A percentile compares a stretch with the other conserved stretches of the same genome.
phyloP scores from a whole-genome alignment of 2,113 vertebrate genomes.

The Charadrius vociferus region DNA sequence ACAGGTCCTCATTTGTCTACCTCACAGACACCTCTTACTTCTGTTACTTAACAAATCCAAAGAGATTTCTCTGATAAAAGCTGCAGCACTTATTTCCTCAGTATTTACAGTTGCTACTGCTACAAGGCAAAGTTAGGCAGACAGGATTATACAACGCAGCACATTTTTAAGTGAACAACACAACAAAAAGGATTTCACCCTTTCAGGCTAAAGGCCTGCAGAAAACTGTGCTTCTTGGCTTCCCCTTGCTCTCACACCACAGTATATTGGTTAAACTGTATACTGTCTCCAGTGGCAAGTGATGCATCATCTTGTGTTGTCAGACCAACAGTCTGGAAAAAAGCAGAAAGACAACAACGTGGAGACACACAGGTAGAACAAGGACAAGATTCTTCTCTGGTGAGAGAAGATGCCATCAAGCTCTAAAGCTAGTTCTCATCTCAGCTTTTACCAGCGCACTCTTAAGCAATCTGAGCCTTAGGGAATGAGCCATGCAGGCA shows the following conservation, averaged over 20 bases:
- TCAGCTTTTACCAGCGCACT: not conserved
- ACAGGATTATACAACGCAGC: not conserved
- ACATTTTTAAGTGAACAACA: not conserved
- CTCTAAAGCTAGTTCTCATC: not conserved
- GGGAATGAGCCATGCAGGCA: not conserved
- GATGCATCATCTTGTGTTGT: accelerated
- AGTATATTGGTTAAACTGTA: too few relatives aligned
- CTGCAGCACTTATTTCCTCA: not conserved
- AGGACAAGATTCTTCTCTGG: not conserved
- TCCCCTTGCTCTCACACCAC: not conserved
- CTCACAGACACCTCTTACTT: not conserved
- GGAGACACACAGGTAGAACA: not conserved
- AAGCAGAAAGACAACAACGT: not conserved
- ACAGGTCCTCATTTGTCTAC: not conserved
- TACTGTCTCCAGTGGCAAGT: not conserved
- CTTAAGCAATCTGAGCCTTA: not conserved
- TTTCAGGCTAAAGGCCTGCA: not conserved
- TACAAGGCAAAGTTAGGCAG: not conserved
- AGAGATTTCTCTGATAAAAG: not conserved
- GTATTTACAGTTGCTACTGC: not conserved
- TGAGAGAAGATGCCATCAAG: not conserved
- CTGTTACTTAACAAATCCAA: not conserved
- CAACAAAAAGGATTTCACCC: not conserved
- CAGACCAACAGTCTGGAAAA: not conserved
- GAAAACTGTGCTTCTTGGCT: not conserved